A percentile compares a stretch with the other conserved stretches of the same genome.
phyloP scores from a whole-genome alignment of 2,888 invertebrate genomes.

The Diarsia brunnea region DNA sequence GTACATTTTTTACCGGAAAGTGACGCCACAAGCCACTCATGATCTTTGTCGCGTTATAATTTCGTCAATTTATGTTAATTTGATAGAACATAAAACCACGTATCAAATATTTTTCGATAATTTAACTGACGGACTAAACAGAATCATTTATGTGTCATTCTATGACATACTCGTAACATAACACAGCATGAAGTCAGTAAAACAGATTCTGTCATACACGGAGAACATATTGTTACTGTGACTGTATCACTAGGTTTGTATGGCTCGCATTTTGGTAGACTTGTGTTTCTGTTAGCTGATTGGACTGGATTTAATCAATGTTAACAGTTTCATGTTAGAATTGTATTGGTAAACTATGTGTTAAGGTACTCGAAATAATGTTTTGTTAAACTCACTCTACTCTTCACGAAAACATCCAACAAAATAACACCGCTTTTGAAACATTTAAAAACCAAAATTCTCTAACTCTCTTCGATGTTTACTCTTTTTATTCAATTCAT shows the following conservation, averaged over 20 bases:
- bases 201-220: neutral
- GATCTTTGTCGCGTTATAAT: no score
- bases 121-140: no score
- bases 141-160: no score
- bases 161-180: neutral
- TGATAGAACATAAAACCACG: no score
- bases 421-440: neutral
- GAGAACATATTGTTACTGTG: neutral
- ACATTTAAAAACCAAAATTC: neutral
- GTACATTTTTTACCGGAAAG: no score
- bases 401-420: neutral
- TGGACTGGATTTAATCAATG: conserved; percentile 17
- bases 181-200: neutral
- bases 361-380: no score
- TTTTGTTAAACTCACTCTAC: no score
- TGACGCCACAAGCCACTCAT: no score
- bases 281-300: conserved; percentile 24
- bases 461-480: neutral
- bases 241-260: neutral
- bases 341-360: neutral
- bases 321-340: conserved; percentile 1
- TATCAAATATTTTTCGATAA: no score
- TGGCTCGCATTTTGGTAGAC: neutral
- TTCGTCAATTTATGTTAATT: no score
- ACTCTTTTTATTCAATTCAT: no score